Evolutionary conservation across 2,113 vertebrate genomes (phyloP), one percentile per base, ranked within the genome.

Genomic region (Percina caprodes): DNA sequence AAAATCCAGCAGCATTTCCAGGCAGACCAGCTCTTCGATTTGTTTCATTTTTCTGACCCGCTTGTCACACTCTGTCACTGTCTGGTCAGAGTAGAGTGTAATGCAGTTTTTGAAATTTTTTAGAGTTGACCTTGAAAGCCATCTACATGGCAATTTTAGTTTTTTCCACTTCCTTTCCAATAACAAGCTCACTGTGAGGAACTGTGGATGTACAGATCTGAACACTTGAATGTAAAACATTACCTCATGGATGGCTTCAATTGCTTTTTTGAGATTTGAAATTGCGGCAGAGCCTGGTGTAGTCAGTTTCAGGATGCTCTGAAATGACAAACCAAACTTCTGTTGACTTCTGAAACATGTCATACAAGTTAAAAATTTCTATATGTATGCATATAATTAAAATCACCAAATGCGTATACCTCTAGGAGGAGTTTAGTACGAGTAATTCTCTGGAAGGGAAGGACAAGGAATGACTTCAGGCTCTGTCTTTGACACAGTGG

Each of bases 381-480:
- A 58, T 16, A 8, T 56, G 2, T 4, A 67, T 21, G 46, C 4
- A 46, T n/a, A 23, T 1, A 39, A 24, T 48, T 60, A 0, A 30
- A 30, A 16, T 3, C 1, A 48, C 16, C 11, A 52, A 39, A 39
- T 1, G 10, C 24, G 2, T 63, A 1, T 42, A 96, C 96, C 95
- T 96, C 92, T 30, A 96, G 86, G 19, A 97, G 72, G 67, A 97
- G 95, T 78, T 92, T 95, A 4, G 96, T 77, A 15, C 95, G 93
- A 52, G 95, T 96, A 48, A 96, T 95, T 73, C 95, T 94, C 89
- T 96, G 96, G 79, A 96, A 96, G 3, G 96, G 96, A 35, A 96
- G 93, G 15, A 96, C 91, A 12, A 97, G 90, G 89, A 97, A 96
- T 0, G 96, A 96, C 87, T 96, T 96, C 2, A 96, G 93, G 30